A percentile compares a stretch with the other conserved stretches of the same genome.
These are phyloP conservation scores for Xylota segnis DNA, from an alignment of 2,888 invertebrate genomes.

Conservation along the genomic window DNA sequence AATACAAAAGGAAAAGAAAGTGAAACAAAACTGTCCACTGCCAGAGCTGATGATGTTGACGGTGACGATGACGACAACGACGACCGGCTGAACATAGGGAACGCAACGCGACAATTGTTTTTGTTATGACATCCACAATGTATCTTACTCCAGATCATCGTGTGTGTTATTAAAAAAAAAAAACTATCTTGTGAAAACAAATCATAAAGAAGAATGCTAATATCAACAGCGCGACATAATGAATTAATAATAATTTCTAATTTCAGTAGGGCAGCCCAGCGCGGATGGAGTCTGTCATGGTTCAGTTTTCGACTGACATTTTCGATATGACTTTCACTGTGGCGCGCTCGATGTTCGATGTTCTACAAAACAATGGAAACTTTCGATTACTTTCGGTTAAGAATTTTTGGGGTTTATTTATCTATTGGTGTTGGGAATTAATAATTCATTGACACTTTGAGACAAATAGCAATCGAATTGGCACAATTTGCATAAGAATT, in stretches of 20 bases:
- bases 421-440: not conserved
- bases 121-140: constrained; percentile 47
- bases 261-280: constrained; percentile 48
- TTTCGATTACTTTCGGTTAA: constrained; percentile 50
- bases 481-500: constrained; percentile 34
- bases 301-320: constrained; percentile 29
- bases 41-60: no score
- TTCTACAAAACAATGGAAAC: constrained; percentile 23
- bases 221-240: constrained; percentile 43
- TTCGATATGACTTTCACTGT: constrained; percentile 37
- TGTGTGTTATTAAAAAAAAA: constrained; percentile 2
- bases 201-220: constrained; percentile 18
- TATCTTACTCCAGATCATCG: constrained; percentile 31
- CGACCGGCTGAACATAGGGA: not conserved
- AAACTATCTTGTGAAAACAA: constrained; percentile 23
- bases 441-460: constrained; percentile 2
- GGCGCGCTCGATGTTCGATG: not conserved
- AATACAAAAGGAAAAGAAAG: constrained; percentile 74
- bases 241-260: constrained; percentile 59
- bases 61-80: constrained; percentile 35
- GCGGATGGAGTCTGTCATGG: constrained; percentile 16
- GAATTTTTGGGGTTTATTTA: not conserved
- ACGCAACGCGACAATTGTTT: constrained; percentile 56
- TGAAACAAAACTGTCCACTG: constrained; percentile 64
- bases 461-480: constrained; percentile 24